phyloP scores from a whole-genome alignment of 2,113 vertebrate species.

The Athene cunicularia region DNA sequence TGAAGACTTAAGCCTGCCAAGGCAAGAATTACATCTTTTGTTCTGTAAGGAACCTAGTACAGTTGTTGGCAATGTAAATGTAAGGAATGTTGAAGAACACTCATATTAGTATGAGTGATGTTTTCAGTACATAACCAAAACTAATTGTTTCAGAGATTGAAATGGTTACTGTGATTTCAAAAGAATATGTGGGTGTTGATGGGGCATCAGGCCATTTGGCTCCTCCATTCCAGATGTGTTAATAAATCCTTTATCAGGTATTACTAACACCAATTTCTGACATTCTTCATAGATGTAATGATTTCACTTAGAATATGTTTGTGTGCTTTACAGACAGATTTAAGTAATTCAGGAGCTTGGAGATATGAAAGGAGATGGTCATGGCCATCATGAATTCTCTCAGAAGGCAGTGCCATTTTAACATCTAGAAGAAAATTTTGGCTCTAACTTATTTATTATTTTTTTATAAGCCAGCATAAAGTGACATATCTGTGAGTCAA shows the following conservation, averaged over 20 bases:
- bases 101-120: background rate
- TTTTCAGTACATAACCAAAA: background rate
- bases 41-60: background rate
- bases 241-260: background rate
- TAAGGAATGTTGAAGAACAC: background rate
- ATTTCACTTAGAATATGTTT: background rate
- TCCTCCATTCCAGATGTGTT: background rate
- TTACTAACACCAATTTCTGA: background rate
- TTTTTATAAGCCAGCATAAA: background rate
- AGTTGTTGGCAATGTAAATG: background rate
- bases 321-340: background rate
- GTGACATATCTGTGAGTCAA: background rate
- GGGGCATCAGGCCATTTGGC: background rate
- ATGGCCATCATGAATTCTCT: background rate
- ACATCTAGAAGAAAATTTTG: background rate
- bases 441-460: background rate
- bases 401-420: background rate
- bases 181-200: background rate
- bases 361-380: background rate
- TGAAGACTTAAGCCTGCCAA: background rate
- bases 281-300: background rate
- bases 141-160: background rate
- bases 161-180: background rate
- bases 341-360: background rate
- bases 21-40: background rate